Evolutionary conservation across 2,888 invertebrate species (phyloP).

Genomic region (Rhodophaea formosa): DNA sequence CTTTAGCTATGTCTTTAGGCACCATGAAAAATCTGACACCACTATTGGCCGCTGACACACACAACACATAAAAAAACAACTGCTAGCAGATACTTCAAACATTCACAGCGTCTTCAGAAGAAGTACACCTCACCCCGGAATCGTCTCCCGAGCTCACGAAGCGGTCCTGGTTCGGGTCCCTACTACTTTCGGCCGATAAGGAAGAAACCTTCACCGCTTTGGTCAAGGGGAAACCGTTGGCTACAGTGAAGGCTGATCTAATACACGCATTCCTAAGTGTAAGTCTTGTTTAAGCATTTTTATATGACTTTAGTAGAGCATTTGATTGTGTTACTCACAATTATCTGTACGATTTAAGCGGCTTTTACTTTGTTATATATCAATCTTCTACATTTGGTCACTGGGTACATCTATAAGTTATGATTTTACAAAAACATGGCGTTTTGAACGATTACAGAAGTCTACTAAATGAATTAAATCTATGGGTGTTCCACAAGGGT

Average conservation of each 20-base stretch:
- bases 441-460: no score
- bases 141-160: slow-evolving; percentile 98
- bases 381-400: not conserved
- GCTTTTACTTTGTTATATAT: not conserved
- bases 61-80: no score
- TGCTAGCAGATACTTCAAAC: no score
- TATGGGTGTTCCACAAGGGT: not conserved
- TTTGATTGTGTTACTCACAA: not conserved
- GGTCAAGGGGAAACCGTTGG: slow-evolving; percentile 97
- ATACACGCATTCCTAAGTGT: slow-evolving; percentile 99
- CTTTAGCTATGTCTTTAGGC: no score
- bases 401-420: no score
- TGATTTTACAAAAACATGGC: no score
- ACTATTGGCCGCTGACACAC: no score
- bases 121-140: slow-evolving; percentile 96
- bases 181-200: slow-evolving; percentile 98
- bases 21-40: no score
- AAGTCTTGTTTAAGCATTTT: slow-evolving; percentile 58
- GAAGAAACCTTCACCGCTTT: slow-evolving; percentile 98
- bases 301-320: not conserved
- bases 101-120: slow-evolving; percentile 89
- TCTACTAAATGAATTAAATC: not conserved
- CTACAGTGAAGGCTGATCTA: slow-evolving; percentile 98
- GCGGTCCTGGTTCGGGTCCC: slow-evolving; percentile 98
- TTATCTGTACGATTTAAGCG: not conserved